Evolutionary conservation across 1,140 invertebrate genomes (phyloP).

Genomic region (Drosophila biarmipes): DNA sequence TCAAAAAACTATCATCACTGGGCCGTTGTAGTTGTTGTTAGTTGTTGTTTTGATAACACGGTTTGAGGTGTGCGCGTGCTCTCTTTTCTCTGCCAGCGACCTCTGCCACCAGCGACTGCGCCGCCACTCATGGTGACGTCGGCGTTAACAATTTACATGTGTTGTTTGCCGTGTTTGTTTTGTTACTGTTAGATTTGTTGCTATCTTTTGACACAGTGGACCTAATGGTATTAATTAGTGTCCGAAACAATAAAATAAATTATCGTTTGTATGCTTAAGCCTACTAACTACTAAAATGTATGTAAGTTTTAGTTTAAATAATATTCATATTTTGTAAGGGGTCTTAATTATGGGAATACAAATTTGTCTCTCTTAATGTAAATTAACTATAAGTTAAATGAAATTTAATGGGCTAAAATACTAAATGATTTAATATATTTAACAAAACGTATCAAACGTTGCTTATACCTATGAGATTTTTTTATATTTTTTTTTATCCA

Average conservation of each 20-base stretch:
- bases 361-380: no score
- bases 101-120: not conserved
- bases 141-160: conserved; percentile 60
- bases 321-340: no score
- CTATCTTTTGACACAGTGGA: conserved; percentile 43
- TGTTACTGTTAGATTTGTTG: conserved; percentile 42
- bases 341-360: no score
- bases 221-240: not conserved
- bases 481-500: not conserved
- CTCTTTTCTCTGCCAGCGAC: conserved; percentile 16
- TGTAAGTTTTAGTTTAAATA: no score
- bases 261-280: not conserved
- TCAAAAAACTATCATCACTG: conserved; percentile 49
- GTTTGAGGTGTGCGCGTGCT: conserved; percentile 45
- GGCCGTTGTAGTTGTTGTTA: conserved; percentile 20
- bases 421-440: no score
- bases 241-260: not conserved
- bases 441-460: no score
- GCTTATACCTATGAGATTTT: not conserved
- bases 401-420: no score
- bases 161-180: conserved; percentile 57
- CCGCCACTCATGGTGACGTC: conserved; percentile 23
- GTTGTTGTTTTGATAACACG: conserved; percentile 38
- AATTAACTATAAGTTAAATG: no score
- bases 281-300: no score